Conservation (phyloP, 2,888 invertebrate genomes). For the Cinara cedri region DNA sequence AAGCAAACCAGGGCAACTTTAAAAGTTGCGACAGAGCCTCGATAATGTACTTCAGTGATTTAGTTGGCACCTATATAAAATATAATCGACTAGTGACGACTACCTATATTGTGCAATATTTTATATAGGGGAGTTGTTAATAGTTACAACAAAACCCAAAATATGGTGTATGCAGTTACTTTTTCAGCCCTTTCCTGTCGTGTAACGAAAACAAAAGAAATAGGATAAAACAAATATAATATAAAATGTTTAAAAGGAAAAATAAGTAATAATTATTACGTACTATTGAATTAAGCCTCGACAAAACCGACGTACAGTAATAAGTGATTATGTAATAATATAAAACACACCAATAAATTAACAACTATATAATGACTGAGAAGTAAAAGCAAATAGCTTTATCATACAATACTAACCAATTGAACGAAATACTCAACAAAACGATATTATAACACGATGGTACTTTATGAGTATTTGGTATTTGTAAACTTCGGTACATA, state of each 20-base stretch:
- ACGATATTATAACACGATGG: neutral
- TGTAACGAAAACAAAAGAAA: slow-evolving; percentile 16
- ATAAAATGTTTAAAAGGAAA: too few relatives aligned
- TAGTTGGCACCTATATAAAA: too few relatives aligned
- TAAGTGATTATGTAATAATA: slow-evolving; percentile 9
- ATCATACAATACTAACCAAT: slow-evolving; percentile 8
- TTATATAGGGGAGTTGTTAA: slow-evolving; percentile 33
- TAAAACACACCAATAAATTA: slow-evolving; percentile 14
- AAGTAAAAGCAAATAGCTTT: slow-evolving; percentile 21
- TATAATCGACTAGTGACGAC: neutral
- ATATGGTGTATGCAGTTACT: neutral
- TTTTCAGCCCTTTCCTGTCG: neutral
- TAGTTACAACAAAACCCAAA: slow-evolving; percentile 18
- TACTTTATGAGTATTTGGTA: neutral
- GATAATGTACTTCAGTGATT: neutral
- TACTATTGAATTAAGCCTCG: neutral
- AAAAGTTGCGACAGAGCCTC: slow-evolving; percentile 39
- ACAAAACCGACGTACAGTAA: slow-evolving; percentile 1
- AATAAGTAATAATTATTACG: neutral
- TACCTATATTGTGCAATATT: slow-evolving; percentile 18
- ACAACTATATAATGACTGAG: neutral
- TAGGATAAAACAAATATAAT: neutral
- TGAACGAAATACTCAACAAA: slow-evolving; percentile 15
- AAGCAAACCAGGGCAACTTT: slow-evolving; percentile 33
- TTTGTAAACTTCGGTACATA: neutral